phyloP scores from a whole-genome alignment of 2,113 vertebrate species.

The Perognathus longimembris region DNA sequence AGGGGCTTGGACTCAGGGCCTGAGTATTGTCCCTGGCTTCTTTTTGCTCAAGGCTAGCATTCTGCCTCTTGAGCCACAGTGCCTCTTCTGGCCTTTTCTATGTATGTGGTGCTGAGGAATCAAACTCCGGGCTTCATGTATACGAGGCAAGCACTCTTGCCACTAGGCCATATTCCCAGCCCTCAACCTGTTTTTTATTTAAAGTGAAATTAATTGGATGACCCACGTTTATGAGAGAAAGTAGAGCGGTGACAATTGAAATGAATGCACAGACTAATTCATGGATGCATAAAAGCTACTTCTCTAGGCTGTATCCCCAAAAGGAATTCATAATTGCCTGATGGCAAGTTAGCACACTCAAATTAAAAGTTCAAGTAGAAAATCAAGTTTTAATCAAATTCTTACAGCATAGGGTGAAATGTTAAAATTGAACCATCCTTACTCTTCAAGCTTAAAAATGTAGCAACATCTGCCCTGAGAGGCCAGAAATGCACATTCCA shows the following conservation, averaged over 20 bases:
- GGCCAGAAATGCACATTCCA: not conserved
- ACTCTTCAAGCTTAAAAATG: constrained; percentile 32
- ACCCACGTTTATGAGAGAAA: too few relatives aligned
- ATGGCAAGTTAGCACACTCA: not conserved
- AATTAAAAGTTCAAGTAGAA: constrained; percentile 37
- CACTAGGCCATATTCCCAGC: too few relatives aligned
- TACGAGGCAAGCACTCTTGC: too few relatives aligned
- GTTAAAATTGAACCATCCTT: not conserved
- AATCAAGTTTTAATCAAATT: constrained; percentile 41
- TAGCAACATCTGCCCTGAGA: not conserved
- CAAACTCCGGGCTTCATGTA: too few relatives aligned
- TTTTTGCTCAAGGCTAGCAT: too few relatives aligned
- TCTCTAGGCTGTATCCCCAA: not conserved
- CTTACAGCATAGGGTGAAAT: not conserved
- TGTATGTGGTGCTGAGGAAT: too few relatives aligned
- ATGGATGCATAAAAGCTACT: not conserved
- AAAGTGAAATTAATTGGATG: not conserved
- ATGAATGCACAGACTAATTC: not conserved
- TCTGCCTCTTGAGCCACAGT: too few relatives aligned
- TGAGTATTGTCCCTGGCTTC: too few relatives aligned
- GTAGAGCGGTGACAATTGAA: not conserved
- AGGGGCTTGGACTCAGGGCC: too few relatives aligned
- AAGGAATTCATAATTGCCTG: constrained; percentile 23
- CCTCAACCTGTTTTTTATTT: not conserved
- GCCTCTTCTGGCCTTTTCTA: too few relatives aligned